These are phyloP conservation scores for Odocoileus virginianus DNA, from an alignment of 2,113 vertebrate genomes.

Conservation along the genomic window DNA sequence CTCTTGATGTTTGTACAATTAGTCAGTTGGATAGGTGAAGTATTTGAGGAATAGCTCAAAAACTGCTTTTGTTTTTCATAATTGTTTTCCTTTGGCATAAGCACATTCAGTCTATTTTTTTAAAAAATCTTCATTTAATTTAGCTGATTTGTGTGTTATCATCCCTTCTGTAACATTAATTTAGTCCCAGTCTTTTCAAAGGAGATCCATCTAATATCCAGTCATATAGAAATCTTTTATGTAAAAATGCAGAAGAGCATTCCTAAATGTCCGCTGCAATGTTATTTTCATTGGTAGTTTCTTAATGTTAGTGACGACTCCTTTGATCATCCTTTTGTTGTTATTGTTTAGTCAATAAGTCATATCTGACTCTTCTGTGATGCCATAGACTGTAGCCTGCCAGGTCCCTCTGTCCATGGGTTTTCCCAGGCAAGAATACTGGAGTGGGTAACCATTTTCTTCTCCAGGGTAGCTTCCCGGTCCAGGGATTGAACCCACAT, in stretches of 20 bases:
- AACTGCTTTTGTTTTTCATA: neutral
- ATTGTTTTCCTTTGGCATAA: neutral
- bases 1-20: neutral
- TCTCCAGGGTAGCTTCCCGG: neutral
- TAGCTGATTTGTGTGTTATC: neutral
- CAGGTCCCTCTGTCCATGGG: neutral
- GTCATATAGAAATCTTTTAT: neutral
- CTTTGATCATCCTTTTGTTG: slow-evolving; percentile 48
- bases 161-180: neutral
- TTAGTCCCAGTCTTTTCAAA: neutral
- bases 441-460: neutral
- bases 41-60: neutral
- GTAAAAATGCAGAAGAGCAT: neutral
- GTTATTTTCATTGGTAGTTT: neutral
- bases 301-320: slow-evolving; percentile 10
- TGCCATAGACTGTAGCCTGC: accelerated
- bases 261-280: neutral
- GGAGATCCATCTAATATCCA: accelerated
- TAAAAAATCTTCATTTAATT: neutral
- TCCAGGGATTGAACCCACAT: neutral
- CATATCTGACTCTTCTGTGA: neutral
- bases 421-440: neutral
- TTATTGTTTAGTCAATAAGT: neutral
- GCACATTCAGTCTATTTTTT: neutral
- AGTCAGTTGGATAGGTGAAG: neutral